Evolutionary conservation across 2,888 invertebrate species (phyloP), one percentile per base, ranked within the genome.

Genomic region (Eurois occulta): DNA sequence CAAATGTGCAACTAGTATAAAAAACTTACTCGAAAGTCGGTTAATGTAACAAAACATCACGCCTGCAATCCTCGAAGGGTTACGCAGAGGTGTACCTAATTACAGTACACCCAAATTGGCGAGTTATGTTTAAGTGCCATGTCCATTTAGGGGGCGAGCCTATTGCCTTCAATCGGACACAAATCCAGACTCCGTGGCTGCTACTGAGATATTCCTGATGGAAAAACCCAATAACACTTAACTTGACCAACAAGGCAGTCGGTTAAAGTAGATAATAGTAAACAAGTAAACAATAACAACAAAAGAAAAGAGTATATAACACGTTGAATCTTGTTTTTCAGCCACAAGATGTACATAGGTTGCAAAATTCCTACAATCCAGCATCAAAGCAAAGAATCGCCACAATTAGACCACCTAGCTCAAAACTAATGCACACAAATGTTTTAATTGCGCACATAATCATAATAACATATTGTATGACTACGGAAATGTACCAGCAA

Each of bases 401-500:
- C 35, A 72, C 74, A 75, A 81, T 60, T 80, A 80, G 72, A 43
- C 62, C 18, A 18, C 18, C 38, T 71, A 72, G 64, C 72, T 28
- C 18, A 41, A 28, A 43, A 38, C 65, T 32, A 79, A 69, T 75
- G 85, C 66, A 28, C 82, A 38, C 72, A 85, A 2, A 66, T 75
- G 75, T 70, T 62, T 62, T 81, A 81, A 74, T 81, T 86, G 60
- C 71, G 55, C 55, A 62, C 73, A n/a, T 76, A 64, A 55, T 68
- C 46, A 71, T 77, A 69, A 66, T 71, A 81, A 84, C 79, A 73
- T 81, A 78, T 68, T 65, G 64, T 74, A 77, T 43, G 66, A 73
- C 43, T 66, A 60, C 83, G 60, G 68, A 81, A 77, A 77, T 55
- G n/a, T 52, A 46, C 71, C 52, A 85, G 66, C 13, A 41, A n/a